Evolutionary conservation across 2,113 vertebrate genomes (phyloP).

Genomic region (Neopipo cinnamomea): DNA sequence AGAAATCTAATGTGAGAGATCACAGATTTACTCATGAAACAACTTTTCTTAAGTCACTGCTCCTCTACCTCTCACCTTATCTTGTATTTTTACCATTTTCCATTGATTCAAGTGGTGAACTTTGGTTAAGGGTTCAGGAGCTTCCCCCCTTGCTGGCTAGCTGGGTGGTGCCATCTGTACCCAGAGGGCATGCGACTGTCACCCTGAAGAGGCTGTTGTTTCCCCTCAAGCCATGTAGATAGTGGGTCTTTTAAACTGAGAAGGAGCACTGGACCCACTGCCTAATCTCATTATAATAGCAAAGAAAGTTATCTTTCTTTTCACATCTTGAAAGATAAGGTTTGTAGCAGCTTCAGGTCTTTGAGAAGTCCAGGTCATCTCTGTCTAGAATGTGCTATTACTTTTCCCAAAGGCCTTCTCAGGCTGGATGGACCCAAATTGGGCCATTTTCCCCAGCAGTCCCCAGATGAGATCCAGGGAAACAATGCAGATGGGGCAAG

Average conservation of each 20-base stretch:
- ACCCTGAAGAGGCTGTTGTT: neutral
- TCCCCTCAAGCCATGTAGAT: neutral
- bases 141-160: neutral
- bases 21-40: neutral
- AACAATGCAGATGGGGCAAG: neutral
- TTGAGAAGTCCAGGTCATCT: neutral
- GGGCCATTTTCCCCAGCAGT: neutral
- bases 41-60: neutral
- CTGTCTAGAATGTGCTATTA: neutral
- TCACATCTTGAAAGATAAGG: neutral
- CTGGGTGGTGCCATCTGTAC: neutral
- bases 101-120: neutral
- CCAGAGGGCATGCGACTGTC: neutral
- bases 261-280: neutral
- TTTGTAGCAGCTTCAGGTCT: neutral
- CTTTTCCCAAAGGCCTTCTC: neutral
- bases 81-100: neutral
- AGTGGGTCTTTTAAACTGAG: neutral
- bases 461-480: neutral
- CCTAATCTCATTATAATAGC: neutral
- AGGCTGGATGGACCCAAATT: neutral
- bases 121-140: neutral
- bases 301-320: neutral
- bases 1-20: neutral
- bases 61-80: neutral